Conservation (phyloP, 2,888 invertebrate genomes). For the Eumacrocentrus americanus region DNA sequence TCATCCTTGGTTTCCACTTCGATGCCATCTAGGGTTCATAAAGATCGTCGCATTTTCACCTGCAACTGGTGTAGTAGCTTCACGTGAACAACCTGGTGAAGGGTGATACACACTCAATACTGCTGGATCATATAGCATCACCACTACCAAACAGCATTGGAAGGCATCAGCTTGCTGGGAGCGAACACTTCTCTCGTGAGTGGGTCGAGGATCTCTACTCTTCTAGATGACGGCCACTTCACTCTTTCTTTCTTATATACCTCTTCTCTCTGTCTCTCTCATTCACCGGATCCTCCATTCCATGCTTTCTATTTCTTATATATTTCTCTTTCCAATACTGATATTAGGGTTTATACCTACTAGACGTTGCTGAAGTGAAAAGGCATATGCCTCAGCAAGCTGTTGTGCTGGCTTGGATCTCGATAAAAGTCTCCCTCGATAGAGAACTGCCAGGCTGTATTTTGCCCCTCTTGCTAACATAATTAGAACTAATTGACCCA, state of each 20-base stretch:
- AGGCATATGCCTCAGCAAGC: too few relatives aligned
- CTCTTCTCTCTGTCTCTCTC: background rate
- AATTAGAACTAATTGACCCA: background rate
- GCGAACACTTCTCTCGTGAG: background rate
- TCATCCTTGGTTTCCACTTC: background rate
- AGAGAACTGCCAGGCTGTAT: too few relatives aligned
- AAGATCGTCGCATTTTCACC: background rate
- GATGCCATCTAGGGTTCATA: background rate
- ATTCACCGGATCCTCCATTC: too few relatives aligned
- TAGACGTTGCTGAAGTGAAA: too few relatives aligned
- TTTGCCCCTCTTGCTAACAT: background rate
- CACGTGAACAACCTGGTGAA: background rate
- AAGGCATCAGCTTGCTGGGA: background rate
- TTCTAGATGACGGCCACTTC: background rate
- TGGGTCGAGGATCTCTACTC: background rate
- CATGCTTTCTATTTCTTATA: too few relatives aligned
- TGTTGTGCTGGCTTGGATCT: too few relatives aligned
- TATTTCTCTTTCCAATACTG: too few relatives aligned
- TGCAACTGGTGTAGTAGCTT: background rate
- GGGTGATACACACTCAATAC: background rate
- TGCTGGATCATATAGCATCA: background rate
- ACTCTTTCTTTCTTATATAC: background rate
- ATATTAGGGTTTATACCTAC: too few relatives aligned
- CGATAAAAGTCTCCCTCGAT: too few relatives aligned
- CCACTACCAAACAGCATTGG: background rate